Conservation (phyloP, 1,140 invertebrate genomes). For the Metopolophium dirhodum region DNA sequence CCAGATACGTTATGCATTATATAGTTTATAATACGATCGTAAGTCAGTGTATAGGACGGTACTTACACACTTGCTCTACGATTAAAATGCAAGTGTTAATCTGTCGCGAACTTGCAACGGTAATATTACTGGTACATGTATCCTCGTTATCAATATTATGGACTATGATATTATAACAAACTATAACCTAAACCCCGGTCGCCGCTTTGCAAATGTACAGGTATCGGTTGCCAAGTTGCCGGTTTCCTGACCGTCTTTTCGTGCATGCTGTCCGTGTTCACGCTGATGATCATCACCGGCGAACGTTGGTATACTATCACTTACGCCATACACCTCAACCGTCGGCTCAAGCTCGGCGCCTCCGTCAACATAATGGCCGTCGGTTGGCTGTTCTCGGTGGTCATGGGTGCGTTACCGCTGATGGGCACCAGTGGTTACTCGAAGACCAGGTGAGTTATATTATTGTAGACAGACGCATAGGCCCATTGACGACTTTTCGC, state of each 20-base stretch:
- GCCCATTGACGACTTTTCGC: too few species aligned
- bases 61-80: too few species aligned
- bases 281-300: conserved; percentile 71
- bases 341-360: conserved; percentile 65
- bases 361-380: conserved; percentile 67
- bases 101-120: not conserved
- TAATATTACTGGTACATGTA: not conserved
- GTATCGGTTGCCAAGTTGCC: conserved; percentile 68
- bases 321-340: conserved; percentile 70
- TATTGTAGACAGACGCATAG: not conserved
- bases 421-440: conserved; percentile 69
- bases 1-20: not conserved
- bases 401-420: conserved; percentile 68
- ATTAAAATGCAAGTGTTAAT: not conserved
- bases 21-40: not conserved
- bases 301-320: conserved; percentile 73
- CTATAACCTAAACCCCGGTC: not conserved
- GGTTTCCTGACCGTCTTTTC: conserved; percentile 75
- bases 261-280: conserved; percentile 73
- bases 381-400: conserved; percentile 69
- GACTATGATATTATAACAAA: not conserved
- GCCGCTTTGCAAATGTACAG: conserved; percentile 48
- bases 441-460: conserved; percentile 63
- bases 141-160: not conserved
- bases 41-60: not conserved